phyloP scores from a whole-genome alignment of 2,888 invertebrate genomes.

The Rhagonycha lutea region DNA sequence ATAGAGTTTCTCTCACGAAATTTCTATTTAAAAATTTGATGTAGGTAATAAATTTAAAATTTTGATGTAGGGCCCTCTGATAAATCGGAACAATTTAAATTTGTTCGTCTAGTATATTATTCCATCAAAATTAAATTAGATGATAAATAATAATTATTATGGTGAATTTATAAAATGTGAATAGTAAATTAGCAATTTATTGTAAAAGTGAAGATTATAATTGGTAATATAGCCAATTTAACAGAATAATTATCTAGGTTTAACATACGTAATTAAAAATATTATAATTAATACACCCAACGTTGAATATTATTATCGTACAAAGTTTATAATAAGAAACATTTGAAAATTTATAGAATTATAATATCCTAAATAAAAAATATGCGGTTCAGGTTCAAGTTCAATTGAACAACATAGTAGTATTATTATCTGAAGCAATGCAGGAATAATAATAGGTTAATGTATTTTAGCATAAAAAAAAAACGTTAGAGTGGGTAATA shows the following conservation, averaged over 20 bases:
- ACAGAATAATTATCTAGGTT: neutral
- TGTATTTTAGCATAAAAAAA: neutral
- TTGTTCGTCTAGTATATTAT: neutral
- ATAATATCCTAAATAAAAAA: too few species aligned
- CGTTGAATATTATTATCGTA: neutral
- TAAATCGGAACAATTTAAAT: neutral
- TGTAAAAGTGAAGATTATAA: neutral
- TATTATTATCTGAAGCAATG: neutral
- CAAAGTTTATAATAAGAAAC: neutral
- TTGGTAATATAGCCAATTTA: neutral
- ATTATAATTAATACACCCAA: neutral
- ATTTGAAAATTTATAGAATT: too few species aligned
- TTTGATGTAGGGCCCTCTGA: neutral
- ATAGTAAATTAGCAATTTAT: neutral
- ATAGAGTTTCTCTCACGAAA: neutral
- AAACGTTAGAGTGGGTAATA: neutral
- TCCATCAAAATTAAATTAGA: neutral
- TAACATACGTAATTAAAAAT: neutral
- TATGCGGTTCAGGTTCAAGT: neutral
- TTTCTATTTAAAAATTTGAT: neutral
- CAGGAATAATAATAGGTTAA: neutral
- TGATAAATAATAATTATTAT: neutral
- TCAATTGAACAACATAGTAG: neutral
- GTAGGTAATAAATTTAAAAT: too few species aligned
- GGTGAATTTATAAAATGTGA: neutral